A percentile compares a stretch with the other conserved stretches of the same genome.
Conservation (phyloP, 2,113 vertebrate genomes). For the Malurus alboscapulatus region DNA sequence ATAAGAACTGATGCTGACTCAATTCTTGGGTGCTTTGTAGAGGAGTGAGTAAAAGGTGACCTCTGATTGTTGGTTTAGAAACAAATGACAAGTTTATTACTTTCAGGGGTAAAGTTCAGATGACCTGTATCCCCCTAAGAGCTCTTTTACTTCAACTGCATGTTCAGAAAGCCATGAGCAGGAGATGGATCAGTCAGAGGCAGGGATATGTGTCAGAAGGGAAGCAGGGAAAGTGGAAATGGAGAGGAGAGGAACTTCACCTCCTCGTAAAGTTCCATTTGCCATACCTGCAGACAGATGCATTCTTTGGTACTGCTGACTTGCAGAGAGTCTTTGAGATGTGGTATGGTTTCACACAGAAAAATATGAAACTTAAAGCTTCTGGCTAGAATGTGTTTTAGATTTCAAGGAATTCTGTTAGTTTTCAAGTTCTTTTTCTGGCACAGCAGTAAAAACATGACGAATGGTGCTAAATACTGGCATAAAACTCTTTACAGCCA, state of each 20-base stretch:
- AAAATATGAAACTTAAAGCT: background rate
- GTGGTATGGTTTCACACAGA: background rate
- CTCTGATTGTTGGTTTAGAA: background rate
- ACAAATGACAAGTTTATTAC: background rate
- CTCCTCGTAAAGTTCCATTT: background rate
- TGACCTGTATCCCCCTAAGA: background rate
- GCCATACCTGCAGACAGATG: accelerated
- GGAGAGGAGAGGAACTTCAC: background rate
- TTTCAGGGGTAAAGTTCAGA: background rate
- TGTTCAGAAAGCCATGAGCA: background rate
- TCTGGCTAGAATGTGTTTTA: background rate
- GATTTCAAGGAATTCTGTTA: background rate
- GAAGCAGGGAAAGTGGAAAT: background rate
- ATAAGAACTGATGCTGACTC: background rate
- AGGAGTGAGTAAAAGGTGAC: background rate
- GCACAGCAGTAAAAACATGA: background rate
- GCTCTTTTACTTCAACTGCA: background rate
- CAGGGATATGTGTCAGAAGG: background rate
- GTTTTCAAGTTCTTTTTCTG: background rate
- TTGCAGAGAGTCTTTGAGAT: background rate
- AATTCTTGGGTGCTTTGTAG: background rate
- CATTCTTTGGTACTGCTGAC: background rate
- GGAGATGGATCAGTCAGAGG: background rate
- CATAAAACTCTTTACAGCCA: background rate
- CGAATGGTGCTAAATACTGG: background rate